Evolutionary conservation across 2,888 invertebrate genomes (phyloP), one percentile per base, ranked within the genome.

Genomic region (Malthinus seriepunctatus): DNA sequence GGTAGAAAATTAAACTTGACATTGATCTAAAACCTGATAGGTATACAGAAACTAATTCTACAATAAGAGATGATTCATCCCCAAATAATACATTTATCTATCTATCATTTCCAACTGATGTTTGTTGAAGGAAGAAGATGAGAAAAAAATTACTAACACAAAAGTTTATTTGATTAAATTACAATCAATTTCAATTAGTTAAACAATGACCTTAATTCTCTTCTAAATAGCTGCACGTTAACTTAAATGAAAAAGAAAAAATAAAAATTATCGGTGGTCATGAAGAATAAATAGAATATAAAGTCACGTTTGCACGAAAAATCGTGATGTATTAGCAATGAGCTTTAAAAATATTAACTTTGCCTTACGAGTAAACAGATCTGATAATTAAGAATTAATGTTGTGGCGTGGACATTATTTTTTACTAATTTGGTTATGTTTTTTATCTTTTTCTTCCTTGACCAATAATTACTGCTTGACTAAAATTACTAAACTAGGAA

Each of bases 221-320:
- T 5, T 23, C 23, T 2, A 23, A 23, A 23, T 23, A 23, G 23
- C 23, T 23, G 23, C 23, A 23, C 23, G 23, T 23, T 23, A 23
- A 23, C 23, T 23, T 5, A 3, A 23, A 23, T 23, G 23, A 23
- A 23, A 23, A 23, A 23, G 6, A 9, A 42, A 42, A 9, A 8
- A 23, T 15, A 23, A 42, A 42, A 12, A 42, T 42, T 42, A 42
- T 42, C 39, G 14, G 15, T 14, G 23, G 15, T 11, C 14, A 12
- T 15, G 39, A 15, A 42, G 23, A 46, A 15, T 12, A 15, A 31
- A 32, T 31, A 49, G 44, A 56, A 49, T 48, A 56, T 54, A 42
- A 61, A 58, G 61, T 61, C 61, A 61, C 61, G 61, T 58, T 57
- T 32, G 57, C 53, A 61, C 61, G 53, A 52, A 57, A 57, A 45